phyloP scores from a whole-genome alignment of 2,888 invertebrate genomes.

The Conomelus anceps region DNA sequence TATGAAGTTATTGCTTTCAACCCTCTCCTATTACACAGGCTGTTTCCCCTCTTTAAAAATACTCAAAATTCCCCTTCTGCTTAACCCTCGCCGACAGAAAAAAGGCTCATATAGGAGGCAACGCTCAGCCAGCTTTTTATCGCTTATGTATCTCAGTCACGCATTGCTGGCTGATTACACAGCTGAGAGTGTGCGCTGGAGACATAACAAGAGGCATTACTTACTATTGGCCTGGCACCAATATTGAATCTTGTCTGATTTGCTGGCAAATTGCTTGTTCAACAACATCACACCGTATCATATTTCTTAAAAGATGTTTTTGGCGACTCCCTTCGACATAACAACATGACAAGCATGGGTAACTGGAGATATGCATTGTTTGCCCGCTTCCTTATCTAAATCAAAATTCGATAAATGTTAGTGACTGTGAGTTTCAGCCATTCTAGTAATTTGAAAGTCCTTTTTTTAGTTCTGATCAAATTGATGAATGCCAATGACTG shows the following conservation, averaged over 20 bases:
- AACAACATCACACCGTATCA: not conserved
- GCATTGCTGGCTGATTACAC: not conserved
- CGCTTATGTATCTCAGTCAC: not conserved
- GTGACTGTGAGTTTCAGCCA: no score
- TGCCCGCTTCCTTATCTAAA: not conserved
- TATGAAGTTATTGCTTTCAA: not conserved
- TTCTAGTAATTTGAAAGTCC: no score
- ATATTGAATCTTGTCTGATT: not conserved
- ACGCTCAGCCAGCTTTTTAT: not conserved
- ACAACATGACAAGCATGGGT: not conserved
- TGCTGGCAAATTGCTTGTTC: not conserved
- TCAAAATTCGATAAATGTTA: not conserved
- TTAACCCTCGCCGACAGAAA: not conserved
- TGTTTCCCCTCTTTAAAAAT: not conserved
- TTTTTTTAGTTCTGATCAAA: no score
- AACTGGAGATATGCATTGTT: not conserved
- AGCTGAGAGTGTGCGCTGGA: not conserved
- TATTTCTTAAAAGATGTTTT: not conserved
- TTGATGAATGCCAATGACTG: no score
- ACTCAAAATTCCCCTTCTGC: not conserved
- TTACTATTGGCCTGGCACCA: not conserved
- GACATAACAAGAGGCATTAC: not conserved
- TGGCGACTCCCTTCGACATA: not conserved
- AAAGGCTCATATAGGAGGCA: not conserved
- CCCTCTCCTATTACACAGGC: not conserved